A percentile compares a stretch with the other conserved stretches of the same genome.
Conservation (phyloP, 2,888 invertebrate genomes). For the Apamea sordens region DNA sequence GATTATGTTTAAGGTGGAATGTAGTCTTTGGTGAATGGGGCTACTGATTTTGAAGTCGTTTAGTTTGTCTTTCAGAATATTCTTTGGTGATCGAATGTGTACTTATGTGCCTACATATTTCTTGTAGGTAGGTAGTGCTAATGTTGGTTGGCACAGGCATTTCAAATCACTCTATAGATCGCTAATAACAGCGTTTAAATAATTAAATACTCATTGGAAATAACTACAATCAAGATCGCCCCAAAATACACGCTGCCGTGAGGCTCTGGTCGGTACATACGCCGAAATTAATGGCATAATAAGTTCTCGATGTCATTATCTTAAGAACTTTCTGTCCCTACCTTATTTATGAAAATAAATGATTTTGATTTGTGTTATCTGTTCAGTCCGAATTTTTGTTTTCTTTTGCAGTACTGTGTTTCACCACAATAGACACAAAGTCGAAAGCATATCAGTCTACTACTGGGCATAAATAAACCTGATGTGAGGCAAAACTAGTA, state of each 20-base stretch:
- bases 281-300: too few relatives aligned
- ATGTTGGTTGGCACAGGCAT: too few relatives aligned
- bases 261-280: too few relatives aligned
- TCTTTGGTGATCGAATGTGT: background rate
- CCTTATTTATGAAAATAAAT: too few relatives aligned
- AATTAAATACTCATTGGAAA: too few relatives aligned
- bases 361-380: too few relatives aligned
- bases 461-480: background rate
- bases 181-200: background rate
- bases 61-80: background rate
- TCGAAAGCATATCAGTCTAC: background rate
- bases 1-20: constrained; percentile 41
- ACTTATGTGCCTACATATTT: background rate
- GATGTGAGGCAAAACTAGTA: too few relatives aligned
- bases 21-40: background rate
- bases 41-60: background rate
- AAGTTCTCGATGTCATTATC: too few relatives aligned
- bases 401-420: background rate
- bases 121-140: background rate
- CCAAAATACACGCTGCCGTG: too few relatives aligned
- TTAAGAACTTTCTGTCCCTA: too few relatives aligned
- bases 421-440: background rate
- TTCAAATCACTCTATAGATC: background rate
- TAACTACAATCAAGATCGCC: too few relatives aligned
- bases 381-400: background rate